Conservation (phyloP, 2,797 vertebrate genomes). For the Argyrosomus regius region DNA sequence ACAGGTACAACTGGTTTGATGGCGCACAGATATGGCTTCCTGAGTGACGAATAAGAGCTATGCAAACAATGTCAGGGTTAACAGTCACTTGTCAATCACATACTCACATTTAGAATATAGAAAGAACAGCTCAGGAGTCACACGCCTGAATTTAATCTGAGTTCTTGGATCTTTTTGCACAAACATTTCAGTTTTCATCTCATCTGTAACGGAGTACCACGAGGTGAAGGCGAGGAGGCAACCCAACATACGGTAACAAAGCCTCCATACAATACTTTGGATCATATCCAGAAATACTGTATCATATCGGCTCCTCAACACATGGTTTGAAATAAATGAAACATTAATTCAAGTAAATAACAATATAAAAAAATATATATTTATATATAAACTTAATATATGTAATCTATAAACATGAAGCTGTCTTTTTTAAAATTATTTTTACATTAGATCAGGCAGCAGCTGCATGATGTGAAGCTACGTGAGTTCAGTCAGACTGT, state of each 20-base stretch:
- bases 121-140: no score
- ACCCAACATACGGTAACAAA: no score
- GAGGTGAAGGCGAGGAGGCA: no score
- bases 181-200: no score
- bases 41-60: background rate
- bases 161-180: no score
- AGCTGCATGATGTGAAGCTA: background rate
- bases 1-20: background rate
- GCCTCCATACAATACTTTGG: no score
- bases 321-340: background rate
- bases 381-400: background rate
- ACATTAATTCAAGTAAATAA: slow-evolving; percentile 5
- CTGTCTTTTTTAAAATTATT: background rate
- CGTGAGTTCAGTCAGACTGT: background rate
- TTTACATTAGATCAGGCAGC: background rate
- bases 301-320: background rate
- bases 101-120: no score
- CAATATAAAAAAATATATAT: slow-evolving; percentile 4
- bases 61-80: background rate
- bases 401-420: no score
- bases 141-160: no score
- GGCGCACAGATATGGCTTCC: background rate
- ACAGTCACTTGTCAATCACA: no score
- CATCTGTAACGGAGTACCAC: no score
- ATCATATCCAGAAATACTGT: background rate